Percentiles rank a stretch among this genome's conserved stretches.
Conservation (phyloP, 2,888 invertebrate species). For the Cartodere bifasciata region DNA sequence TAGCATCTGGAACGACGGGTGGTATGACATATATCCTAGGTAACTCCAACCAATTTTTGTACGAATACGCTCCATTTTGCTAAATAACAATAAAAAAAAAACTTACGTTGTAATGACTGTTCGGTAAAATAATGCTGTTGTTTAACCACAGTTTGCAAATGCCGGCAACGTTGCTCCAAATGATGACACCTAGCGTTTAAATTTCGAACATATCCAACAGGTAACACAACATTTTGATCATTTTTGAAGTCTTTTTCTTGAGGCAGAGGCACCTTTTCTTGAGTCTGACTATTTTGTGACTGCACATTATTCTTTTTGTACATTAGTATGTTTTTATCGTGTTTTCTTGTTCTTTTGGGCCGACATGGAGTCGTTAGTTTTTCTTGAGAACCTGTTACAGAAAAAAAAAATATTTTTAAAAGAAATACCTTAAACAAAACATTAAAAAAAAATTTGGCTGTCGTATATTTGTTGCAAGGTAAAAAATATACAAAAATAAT, state of each 20-base stretch:
- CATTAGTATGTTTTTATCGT: slow-evolving; percentile 25
- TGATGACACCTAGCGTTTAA: slow-evolving; percentile 30
- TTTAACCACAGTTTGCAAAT: slow-evolving; percentile 46
- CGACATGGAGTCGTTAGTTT: slow-evolving; percentile 28
- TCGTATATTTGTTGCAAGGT: too few species aligned
- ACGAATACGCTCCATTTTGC: too few species aligned
- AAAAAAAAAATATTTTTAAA: too few species aligned
- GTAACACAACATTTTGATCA: slow-evolving; percentile 25
- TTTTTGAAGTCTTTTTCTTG: slow-evolving; percentile 11
- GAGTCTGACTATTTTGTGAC: too few species aligned
- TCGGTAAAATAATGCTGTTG: slow-evolving; percentile 52
- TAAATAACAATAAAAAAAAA: neutral
- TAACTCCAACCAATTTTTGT: too few species aligned
- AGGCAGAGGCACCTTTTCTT: slow-evolving; percentile 19
- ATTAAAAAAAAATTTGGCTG: too few species aligned
- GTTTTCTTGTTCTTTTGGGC: slow-evolving; percentile 31
- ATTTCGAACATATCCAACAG: slow-evolving; percentile 27
- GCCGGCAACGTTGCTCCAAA: slow-evolving; percentile 49
- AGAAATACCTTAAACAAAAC: too few species aligned
- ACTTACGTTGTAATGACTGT: slow-evolving; percentile 49
- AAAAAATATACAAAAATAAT: too few species aligned
- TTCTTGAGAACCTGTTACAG: too few species aligned
- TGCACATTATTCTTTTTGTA: slow-evolving; percentile 25
- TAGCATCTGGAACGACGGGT: too few species aligned
- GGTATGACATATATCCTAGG: too few species aligned